Percentiles rank a stretch among this genome's conserved stretches.
Evolutionary conservation across 2,113 vertebrate genomes (phyloP).

Genomic region (Hystrix brachyura): DNA sequence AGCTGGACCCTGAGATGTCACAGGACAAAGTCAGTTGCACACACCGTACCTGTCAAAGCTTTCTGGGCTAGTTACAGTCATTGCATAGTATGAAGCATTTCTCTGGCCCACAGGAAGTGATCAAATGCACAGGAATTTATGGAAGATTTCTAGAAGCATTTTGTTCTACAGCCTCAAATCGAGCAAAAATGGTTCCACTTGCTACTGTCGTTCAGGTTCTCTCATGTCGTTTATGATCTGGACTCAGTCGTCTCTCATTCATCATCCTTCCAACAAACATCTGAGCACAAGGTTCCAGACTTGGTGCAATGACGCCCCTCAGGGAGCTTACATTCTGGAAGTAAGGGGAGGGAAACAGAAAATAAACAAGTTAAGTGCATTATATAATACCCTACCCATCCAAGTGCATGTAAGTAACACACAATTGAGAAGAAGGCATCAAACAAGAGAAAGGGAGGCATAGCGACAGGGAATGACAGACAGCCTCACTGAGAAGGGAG

Average conservation of each 20-base stretch:
- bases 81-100: neutral
- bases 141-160: neutral
- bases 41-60: neutral
- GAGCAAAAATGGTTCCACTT: neutral
- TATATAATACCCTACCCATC: neutral
- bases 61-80: neutral
- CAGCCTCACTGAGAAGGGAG: neutral
- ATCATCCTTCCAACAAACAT: neutral
- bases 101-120: neutral
- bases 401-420: neutral
- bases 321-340: neutral
- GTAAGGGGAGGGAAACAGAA: neutral
- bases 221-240: neutral
- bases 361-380: neutral
- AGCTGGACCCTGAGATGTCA: neutral
- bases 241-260: neutral
- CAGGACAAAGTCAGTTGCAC: neutral
- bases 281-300: neutral
- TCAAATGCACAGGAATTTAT: neutral
- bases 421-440: neutral
- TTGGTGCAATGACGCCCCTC: neutral
- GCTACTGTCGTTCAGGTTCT: neutral
- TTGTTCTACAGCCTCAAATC: neutral
- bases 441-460: conserved; percentile 8
- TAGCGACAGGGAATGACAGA: neutral